A percentile compares a stretch with the other conserved stretches of the same genome.
Evolutionary conservation across 37 sponge, comb jelly and placozoan species (phyloP).

Genomic region (Tethya wilhelma): DNA sequence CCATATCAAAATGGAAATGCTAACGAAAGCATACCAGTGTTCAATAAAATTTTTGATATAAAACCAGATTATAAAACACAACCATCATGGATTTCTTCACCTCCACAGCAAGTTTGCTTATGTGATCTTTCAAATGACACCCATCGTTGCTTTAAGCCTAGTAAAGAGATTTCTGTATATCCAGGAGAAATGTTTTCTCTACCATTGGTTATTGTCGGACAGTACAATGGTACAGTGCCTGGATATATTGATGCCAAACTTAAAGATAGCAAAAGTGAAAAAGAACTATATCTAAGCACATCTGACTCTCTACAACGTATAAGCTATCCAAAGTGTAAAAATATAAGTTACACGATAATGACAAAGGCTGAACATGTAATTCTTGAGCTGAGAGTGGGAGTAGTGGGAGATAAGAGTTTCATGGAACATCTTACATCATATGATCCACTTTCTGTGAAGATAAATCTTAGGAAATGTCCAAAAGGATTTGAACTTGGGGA

Average conservation of each 20-base stretch:
- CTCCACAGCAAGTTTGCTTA: constrained; percentile 17
- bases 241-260: neutral
- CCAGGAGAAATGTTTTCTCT: constrained; percentile 17
- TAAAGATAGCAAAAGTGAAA: neutral
- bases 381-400: neutral
- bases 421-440: neutral
- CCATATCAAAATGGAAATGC: neutral
- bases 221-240: constrained; percentile 19
- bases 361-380: neutral
- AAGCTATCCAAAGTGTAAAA: neutral
- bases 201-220: constrained; percentile 3
- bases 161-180: neutral
- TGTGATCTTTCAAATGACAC: neutral
- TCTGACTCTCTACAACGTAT: neutral
- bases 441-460: neutral
- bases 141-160: neutral
- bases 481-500: neutral
- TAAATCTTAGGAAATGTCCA: constrained; percentile 17
- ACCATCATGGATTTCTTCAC: constrained; percentile 4
- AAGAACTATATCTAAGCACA: no score
- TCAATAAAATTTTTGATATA: neutral
- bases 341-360: neutral
- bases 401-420: neutral
- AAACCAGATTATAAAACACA: neutral
- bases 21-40: neutral